phyloP scores from a whole-genome alignment of 2,113 vertebrate genomes.

The Plecturocebus donacophilus region DNA sequence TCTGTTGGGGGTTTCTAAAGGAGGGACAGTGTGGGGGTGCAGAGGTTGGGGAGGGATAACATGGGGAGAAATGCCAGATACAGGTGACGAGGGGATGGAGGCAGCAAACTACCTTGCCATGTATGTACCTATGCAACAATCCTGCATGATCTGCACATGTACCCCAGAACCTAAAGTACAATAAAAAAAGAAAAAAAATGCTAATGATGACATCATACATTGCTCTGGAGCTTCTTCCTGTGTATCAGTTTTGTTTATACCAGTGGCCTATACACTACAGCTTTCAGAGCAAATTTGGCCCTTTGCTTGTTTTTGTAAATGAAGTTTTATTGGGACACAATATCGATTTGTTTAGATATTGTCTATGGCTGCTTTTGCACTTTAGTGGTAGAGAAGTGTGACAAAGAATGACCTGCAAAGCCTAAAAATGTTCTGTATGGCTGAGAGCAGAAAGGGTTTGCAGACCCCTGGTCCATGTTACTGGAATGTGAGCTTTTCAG shows the following conservation, averaged over 20 bases:
- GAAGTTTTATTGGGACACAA: not conserved
- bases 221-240: not conserved
- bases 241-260: not conserved
- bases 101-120: too few species aligned
- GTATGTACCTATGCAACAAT: too few species aligned
- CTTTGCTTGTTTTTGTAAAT: not conserved
- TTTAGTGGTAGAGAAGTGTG: not conserved
- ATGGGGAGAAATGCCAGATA: too few species aligned
- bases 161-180: too few species aligned
- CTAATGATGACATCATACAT: not conserved
- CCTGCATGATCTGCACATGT: too few species aligned
- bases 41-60: too few species aligned
- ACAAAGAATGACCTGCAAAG: not conserved
- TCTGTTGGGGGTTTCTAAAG: too few species aligned
- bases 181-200: too few species aligned
- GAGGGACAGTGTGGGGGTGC: too few species aligned
- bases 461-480: not conserved
- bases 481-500: not conserved
- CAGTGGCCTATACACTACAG: not conserved
- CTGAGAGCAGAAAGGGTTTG: not conserved
- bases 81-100: too few species aligned
- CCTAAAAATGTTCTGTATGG: not conserved
- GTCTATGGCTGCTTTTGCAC: not conserved
- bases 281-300: not conserved
- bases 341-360: not conserved